A percentile compares a stretch with the other conserved stretches of the same genome.
Evolutionary conservation across 2,113 vertebrate genomes (phyloP).

Genomic region (Callionymus lyra): DNA sequence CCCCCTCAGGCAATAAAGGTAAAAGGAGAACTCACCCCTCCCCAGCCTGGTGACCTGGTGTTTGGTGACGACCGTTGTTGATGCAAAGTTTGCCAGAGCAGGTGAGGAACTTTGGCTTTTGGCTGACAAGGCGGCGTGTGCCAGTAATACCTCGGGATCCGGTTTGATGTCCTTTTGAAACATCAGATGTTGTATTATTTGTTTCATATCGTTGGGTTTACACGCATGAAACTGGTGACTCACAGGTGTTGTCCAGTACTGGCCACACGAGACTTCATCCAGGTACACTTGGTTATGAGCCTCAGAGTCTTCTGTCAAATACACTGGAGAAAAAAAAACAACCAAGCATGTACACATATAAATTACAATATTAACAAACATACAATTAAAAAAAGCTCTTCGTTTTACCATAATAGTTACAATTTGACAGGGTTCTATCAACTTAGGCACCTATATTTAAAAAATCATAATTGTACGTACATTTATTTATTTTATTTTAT

Average conservation of each 20-base stretch:
- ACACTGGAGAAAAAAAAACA: background rate
- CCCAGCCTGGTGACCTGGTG: slow-evolving; percentile 20
- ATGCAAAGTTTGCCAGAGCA: slow-evolving; percentile 24
- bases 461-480: no score
- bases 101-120: background rate
- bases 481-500: no score
- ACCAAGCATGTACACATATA: no score
- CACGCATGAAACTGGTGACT: slow-evolving; percentile 15
- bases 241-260: background rate
- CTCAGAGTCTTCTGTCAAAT: slow-evolving; percentile 1
- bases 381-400: no score
- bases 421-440: no score
- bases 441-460: no score
- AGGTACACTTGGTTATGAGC: no score
- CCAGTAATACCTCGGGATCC: slow-evolving; percentile 18
- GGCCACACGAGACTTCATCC: no score
- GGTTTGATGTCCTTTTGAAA: slow-evolving; percentile 19
- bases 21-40: slow-evolving; percentile 72
- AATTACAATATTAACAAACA: no score
- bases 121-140: no score
- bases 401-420: no score
- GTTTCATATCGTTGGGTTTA: no score
- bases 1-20: slow-evolving; percentile 36
- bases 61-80: slow-evolving; percentile 31
- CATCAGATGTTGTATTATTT: background rate